A percentile compares a stretch with the other conserved stretches of the same genome.
These are phyloP conservation scores for Andrena haemorrhoa DNA, from an alignment of 2,888 invertebrate genomes.

Conservation along the genomic window DNA sequence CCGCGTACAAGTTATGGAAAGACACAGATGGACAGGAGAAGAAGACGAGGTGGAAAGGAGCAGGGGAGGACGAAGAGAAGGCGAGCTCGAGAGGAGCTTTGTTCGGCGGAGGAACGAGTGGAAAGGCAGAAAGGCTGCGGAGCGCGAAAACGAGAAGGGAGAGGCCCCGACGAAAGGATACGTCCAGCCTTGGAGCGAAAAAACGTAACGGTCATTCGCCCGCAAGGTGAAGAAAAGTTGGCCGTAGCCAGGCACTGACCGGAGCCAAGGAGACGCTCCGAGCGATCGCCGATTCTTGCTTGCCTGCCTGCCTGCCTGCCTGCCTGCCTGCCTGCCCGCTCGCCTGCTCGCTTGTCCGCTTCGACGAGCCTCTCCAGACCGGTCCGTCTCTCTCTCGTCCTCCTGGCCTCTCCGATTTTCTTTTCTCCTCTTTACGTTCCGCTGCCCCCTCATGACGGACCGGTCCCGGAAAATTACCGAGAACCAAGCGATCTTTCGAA, in stretches of 20 bases:
- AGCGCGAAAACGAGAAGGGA: conserved; percentile 52
- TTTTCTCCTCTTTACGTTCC: conserved; percentile 59
- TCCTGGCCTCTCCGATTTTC: conserved; percentile 36
- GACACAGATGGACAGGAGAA: neutral
- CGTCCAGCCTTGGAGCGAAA: conserved; percentile 81
- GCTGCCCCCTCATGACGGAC: conserved; percentile 63
- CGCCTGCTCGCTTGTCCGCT: conserved; percentile 58
- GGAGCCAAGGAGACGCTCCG: conserved; percentile 81
- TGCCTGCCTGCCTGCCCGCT: conserved; percentile 25
- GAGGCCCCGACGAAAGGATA: conserved; percentile 77
- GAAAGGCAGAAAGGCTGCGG: conserved; percentile 18
- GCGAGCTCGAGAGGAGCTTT: conserved; percentile 28
- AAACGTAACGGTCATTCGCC: conserved; percentile 84
- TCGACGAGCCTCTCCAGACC: conserved; percentile 75
- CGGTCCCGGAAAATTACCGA: conserved; percentile 79
- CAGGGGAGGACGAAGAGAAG: conserved; percentile 26
- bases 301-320: conserved; percentile 33
- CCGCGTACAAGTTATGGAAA: conserved; percentile 41
- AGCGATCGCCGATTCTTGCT: conserved; percentile 77
- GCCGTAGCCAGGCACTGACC: conserved; percentile 81
- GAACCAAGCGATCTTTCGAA: conserved; percentile 56
- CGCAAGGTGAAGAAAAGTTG: conserved; percentile 84
- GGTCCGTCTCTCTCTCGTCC: conserved; percentile 52
- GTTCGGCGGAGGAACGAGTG: conserved; percentile 23
- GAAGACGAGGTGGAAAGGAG: neutral